These are phyloP conservation scores for Penaeus japonicus DNA, from an alignment of 1,140 invertebrate genomes.

Conservation along the genomic window DNA sequence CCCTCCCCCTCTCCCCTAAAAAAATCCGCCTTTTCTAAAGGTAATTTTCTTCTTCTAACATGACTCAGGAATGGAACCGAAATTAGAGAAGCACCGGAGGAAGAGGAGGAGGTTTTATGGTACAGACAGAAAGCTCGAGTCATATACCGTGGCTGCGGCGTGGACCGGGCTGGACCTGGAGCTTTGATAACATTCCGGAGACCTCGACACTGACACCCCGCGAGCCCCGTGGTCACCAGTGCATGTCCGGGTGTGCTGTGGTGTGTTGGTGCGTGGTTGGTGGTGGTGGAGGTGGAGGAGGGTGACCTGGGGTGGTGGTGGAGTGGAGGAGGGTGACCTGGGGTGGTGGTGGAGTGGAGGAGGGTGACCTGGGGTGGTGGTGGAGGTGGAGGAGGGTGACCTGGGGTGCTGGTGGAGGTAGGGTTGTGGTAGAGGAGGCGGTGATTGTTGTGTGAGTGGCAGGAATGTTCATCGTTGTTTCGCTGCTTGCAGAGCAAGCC, in stretches of 20 bases:
- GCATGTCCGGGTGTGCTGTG: background rate
- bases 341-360: too few species aligned
- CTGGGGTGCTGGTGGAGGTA: too few species aligned
- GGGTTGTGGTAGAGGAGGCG: too few species aligned
- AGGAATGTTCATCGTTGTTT: too few species aligned
- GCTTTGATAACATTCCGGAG: constrained; percentile 30
- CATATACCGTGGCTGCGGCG: background rate
- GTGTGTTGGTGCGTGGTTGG: background rate
- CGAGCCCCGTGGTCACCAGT: background rate
- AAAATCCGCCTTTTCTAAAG: too few species aligned
- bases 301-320: too few species aligned
- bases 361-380: too few species aligned
- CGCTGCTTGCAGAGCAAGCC: too few species aligned
- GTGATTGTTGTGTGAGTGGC: too few species aligned
- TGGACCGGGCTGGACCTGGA: background rate
- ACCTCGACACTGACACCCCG: constrained; percentile 29
- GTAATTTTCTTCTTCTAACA: too few species aligned
- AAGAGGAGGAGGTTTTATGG: background rate
- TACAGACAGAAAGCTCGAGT: background rate
- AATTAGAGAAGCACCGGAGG: background rate
- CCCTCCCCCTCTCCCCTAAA: background rate
- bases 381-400: background rate
- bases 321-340: too few species aligned
- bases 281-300: background rate
- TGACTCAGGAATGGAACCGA: too few species aligned